Evolutionary conservation across 2,888 invertebrate genomes (phyloP).

Genomic region (Tachystola acroxantha): DNA sequence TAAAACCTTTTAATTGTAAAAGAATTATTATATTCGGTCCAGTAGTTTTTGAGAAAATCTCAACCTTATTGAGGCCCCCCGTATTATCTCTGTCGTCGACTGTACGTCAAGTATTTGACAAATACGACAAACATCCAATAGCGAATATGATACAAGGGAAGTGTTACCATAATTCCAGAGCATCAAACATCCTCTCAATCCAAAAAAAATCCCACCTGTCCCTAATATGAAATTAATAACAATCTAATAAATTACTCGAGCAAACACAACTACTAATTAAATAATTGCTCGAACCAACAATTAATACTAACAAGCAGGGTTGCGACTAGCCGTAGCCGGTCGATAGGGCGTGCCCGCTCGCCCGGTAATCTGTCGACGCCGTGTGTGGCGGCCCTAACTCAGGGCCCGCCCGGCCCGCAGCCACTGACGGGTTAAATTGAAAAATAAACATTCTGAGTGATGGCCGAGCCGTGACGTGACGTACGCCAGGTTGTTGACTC

Average conservation of each 20-base stretch:
- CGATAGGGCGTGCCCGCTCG: slow-evolving; percentile 15
- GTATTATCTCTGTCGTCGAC: no score
- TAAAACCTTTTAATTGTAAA: no score
- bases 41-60: no score
- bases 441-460: slow-evolving; percentile 74
- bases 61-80: no score
- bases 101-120: no score
- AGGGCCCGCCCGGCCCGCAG: slow-evolving; percentile 34
- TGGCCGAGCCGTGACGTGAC: slow-evolving; percentile 40
- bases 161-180: no score
- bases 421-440: slow-evolving; percentile 71
- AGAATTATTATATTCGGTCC: no score
- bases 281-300: slow-evolving; percentile 15
- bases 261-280: slow-evolving; percentile 16
- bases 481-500: slow-evolving; percentile 54
- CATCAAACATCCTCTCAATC: neutral
- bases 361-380: slow-evolving; percentile 62
- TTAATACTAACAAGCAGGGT: slow-evolving; percentile 9
- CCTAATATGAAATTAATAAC: neutral
- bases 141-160: no score
- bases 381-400: slow-evolving; percentile 76
- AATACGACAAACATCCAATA: no score
- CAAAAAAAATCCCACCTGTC: neutral
- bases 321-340: slow-evolving; percentile 1
- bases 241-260: slow-evolving; percentile 12